Percentiles rank a stretch among this genome's conserved stretches.
Evolutionary conservation across 1,140 invertebrate species (phyloP).

Genomic region (Trichonephila clavata): DNA sequence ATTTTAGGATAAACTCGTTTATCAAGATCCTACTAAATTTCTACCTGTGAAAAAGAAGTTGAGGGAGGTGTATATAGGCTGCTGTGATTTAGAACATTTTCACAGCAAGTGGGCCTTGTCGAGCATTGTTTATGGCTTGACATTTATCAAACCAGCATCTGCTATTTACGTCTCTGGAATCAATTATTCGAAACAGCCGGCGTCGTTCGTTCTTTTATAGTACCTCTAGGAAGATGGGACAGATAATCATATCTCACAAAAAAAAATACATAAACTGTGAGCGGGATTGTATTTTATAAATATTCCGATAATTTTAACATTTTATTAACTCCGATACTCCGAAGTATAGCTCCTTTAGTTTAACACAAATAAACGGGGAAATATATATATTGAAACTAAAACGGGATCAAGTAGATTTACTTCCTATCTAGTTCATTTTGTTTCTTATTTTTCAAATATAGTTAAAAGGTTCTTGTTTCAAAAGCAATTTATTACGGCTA

Average conservation of each 20-base stretch:
- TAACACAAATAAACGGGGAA: background rate
- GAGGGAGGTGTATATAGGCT: background rate
- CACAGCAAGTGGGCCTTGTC: background rate
- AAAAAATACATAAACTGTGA: background rate
- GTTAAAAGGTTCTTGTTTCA: background rate
- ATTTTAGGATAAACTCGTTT: constrained; percentile 62
- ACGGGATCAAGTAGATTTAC: background rate
- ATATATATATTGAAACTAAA: background rate
- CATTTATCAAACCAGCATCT: constrained; percentile 64
- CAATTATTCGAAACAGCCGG: constrained; percentile 60
- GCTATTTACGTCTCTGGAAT: constrained; percentile 60
- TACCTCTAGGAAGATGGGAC: background rate
- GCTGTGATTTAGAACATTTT: background rate
- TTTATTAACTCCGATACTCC: background rate
- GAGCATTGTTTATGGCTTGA: constrained; percentile 55
- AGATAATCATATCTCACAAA: background rate
- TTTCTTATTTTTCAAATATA: background rate
- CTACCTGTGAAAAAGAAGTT: constrained; percentile 50
- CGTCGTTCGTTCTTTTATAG: background rate
- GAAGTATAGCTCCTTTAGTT: background rate
- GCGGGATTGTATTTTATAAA: background rate
- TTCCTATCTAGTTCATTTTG: background rate
- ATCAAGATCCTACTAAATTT: constrained; percentile 53
- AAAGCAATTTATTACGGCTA: background rate
- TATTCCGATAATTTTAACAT: background rate